phyloP scores from a whole-genome alignment of 2,797 vertebrate genomes.

The Anas georgica region DNA sequence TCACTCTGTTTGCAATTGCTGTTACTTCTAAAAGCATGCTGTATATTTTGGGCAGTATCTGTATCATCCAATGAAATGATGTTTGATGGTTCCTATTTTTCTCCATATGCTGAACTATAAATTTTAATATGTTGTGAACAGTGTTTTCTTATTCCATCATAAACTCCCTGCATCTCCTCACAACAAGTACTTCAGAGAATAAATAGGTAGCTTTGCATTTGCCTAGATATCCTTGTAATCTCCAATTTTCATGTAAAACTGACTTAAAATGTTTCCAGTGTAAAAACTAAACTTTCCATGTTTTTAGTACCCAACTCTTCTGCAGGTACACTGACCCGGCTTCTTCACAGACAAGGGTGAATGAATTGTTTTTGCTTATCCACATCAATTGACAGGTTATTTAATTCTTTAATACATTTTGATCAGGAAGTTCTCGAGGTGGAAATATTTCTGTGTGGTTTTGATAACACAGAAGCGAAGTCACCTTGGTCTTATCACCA shows the following conservation, averaged over 20 bases:
- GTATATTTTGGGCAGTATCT: neutral
- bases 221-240: neutral
- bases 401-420: neutral
- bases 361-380: neutral
- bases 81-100: constrained; percentile 21
- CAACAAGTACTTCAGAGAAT: neutral
- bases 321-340: neutral
- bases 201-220: neutral
- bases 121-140: constrained; percentile 3
- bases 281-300: neutral
- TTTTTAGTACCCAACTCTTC: neutral
- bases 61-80: constrained; percentile 8
- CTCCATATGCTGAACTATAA: neutral
- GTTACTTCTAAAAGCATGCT: neutral
- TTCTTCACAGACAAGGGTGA: neutral
- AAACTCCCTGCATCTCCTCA: neutral
- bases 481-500: neutral
- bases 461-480: neutral
- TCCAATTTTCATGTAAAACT: neutral
- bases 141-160: neutral
- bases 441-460: neutral
- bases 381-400: neutral
- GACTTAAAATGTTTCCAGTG: neutral
- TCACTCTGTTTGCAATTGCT: neutral
- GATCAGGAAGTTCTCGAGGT: neutral